Conservation (phyloP, 2,888 invertebrate genomes). For the Nymphalis polychloros region DNA sequence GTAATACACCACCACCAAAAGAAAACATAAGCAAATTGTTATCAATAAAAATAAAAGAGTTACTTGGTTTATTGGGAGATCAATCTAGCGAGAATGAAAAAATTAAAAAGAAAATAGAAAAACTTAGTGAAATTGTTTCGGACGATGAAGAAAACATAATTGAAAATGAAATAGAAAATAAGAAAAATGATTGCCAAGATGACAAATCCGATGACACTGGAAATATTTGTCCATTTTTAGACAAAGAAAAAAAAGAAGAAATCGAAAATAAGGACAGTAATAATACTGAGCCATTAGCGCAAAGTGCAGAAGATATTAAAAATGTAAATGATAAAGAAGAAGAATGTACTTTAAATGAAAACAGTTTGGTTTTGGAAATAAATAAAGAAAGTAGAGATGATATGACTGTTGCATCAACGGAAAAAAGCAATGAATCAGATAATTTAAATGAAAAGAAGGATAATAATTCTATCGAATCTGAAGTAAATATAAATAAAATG, state of each 20-base stretch:
- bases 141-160: slow-evolving; percentile 64
- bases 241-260: neutral
- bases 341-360: neutral
- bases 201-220: neutral
- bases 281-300: neutral
- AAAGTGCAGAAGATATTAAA: neutral
- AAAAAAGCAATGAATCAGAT: neutral
- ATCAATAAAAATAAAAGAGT: slow-evolving; percentile 75
- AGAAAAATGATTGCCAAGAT: slow-evolving; percentile 10
- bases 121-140: slow-evolving; percentile 79
- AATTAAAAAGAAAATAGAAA: slow-evolving; percentile 81
- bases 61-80: slow-evolving; percentile 68
- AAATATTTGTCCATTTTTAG: neutral
- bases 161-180: slow-evolving; percentile 16
- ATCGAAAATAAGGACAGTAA: neutral
- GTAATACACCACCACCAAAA: slow-evolving; percentile 43
- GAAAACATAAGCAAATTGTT: slow-evolving; percentile 64
- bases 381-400: neutral
- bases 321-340: neutral
- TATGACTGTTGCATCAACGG: neutral
- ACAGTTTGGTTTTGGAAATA: neutral
- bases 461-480: neutral
- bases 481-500: neutral
- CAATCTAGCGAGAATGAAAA: slow-evolving; percentile 70
- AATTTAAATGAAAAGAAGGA: neutral